Base-by-base conservation (phyloP, 1,140 invertebrate species). In the Acyrthosiphon pisum region DNA sequence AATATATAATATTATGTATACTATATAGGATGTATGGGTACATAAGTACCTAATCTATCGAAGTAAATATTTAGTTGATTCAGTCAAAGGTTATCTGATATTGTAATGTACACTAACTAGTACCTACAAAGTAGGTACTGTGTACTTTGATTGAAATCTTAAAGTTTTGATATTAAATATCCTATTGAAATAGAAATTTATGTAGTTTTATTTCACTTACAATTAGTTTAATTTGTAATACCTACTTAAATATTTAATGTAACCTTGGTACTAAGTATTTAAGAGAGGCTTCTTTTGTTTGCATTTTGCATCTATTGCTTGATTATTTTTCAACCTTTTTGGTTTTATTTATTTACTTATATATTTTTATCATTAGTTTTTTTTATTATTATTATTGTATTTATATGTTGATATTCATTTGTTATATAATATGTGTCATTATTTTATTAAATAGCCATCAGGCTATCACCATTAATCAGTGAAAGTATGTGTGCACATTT, bases 401-500 rank as follows among this genome's bases (percentile, higher is more conserved):
- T 60, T 90, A 60, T 90, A 26, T 90, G 20, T 90, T 90, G 53
- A 90, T 90, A 90, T 90, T 90, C 53, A 90, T 90, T 90, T 90
- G 9, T 90, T 90, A 9, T 90, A 26, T 90, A 30, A 90, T 90
- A 60, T 90, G 89, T 90, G 35, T 90, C 89, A 90, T 90, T 68
- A 37, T 90, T 90, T 90, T 90, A 90, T 60, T 90, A 60, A 90
- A 56, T 60, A 60, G 89, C 89, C 6, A 90, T 68, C 26, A 41
- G 37, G 53, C 89, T 90, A 90, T 90, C 53, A 60, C 53, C 89
- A 90, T 60, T 60, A 48, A 90, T 90, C 89, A 90, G 89, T 90
- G 89, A 90, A 90, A 90, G 48, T 41, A 35, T 90, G 89, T 60
- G 89, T 90, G 89, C 89, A 90, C 89, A 90, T 90, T 90, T 90